These are phyloP conservation scores for Euleptes europaea DNA, from an alignment of 2,113 vertebrate genomes.

Conservation along the genomic window DNA sequence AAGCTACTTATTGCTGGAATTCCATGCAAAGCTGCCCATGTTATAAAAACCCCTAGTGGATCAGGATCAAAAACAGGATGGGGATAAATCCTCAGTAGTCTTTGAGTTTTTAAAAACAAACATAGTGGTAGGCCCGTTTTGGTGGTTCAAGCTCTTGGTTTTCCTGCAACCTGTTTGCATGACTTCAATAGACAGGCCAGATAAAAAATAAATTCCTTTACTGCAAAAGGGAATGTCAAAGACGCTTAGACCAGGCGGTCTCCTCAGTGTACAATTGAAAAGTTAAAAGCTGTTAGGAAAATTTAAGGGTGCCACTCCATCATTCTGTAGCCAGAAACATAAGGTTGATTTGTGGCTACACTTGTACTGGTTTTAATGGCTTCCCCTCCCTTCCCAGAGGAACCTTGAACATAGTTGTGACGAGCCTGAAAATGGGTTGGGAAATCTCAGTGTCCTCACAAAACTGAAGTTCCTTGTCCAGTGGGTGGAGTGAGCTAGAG, in stretches of 20 bases:
- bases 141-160: background rate
- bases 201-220: background rate
- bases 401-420: background rate
- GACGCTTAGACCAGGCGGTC: background rate
- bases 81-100: background rate
- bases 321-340: background rate
- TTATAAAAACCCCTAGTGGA: background rate
- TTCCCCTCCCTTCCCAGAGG: background rate
- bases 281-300: background rate
- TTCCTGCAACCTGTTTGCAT: background rate
- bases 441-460: too few relatives aligned
- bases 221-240: background rate
- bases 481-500: background rate
- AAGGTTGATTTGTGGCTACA: background rate
- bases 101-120: background rate
- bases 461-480: too few relatives aligned
- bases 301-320: background rate
- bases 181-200: background rate
- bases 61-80: background rate
- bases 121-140: background rate
- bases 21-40: rapidly evolving
- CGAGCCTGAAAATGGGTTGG: background rate
- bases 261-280: background rate
- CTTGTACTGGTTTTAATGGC: background rate
- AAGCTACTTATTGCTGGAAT: background rate